These are phyloP conservation scores for Gymnorhina tibicen DNA, from an alignment of 2,113 vertebrate genomes.

Conservation along the genomic window DNA sequence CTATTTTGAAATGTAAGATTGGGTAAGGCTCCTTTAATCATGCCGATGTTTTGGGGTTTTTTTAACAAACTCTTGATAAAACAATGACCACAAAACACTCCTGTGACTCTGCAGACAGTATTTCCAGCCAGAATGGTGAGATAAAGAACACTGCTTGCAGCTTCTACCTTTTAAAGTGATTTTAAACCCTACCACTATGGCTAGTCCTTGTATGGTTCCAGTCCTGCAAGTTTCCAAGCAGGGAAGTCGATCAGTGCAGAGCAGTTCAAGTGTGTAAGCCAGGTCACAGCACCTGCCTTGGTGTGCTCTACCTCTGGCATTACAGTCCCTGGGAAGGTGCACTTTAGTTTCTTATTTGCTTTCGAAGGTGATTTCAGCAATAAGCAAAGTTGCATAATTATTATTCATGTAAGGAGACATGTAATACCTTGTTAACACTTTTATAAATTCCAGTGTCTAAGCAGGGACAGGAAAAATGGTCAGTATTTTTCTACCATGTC, in stretches of 20 bases:
- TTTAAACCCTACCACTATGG: not conserved
- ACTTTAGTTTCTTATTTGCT: not conserved
- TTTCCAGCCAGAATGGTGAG: not conserved
- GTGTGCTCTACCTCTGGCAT: not conserved
- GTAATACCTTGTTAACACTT: not conserved
- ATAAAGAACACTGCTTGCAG: not conserved
- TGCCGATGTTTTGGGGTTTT: accelerated
- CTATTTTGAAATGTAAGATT: not conserved
- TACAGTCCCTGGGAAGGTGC: not conserved
- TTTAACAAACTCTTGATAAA: not conserved
- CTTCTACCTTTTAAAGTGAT: not conserved
- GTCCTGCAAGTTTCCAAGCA: not conserved
- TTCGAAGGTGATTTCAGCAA: not conserved
- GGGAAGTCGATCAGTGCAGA: not conserved
- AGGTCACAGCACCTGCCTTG: not conserved
- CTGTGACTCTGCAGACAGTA: not conserved
- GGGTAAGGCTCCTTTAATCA: not conserved
- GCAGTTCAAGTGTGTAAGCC: not conserved
- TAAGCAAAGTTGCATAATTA: not conserved
- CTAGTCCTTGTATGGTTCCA: not conserved
- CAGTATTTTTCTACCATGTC: not conserved
- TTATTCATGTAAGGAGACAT: not conserved
- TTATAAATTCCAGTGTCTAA: not conserved
- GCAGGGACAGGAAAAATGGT: not conserved
- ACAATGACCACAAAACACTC: not conserved